Conservation (phyloP, 2,113 vertebrate species). For the Petaurus breviceps region DNA sequence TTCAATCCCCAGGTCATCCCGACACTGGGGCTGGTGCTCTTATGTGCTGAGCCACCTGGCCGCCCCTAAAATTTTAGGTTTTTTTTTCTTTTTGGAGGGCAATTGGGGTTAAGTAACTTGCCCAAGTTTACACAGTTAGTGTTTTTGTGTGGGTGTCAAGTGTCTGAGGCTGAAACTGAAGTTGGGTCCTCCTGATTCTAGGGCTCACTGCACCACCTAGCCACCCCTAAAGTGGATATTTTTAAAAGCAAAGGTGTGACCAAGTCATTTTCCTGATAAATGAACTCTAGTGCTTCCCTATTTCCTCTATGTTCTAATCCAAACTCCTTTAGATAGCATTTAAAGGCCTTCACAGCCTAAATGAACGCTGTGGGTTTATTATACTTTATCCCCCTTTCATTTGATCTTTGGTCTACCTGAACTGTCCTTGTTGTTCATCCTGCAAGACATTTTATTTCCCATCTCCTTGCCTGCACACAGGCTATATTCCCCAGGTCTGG, state of each 20-base stretch:
- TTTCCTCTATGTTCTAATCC: neutral
- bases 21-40: too few species aligned
- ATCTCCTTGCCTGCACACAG: neutral
- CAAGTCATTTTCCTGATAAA: neutral
- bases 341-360: neutral
- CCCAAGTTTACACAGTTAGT: too few species aligned
- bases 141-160: too few species aligned
- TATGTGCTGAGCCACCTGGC: too few species aligned
- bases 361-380: neutral
- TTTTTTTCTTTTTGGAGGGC: too few species aligned
- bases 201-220: too few species aligned
- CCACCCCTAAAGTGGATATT: neutral
- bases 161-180: too few species aligned
- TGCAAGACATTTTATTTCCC: neutral
- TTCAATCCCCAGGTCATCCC: too few species aligned
- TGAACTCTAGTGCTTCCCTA: neutral
- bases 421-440: neutral
- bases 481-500: neutral
- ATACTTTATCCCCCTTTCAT: neutral
- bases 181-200: too few species aligned
- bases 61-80: too few species aligned
- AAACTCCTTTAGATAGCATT: neutral
- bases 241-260: neutral
- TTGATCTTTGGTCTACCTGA: neutral
- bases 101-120: too few species aligned